A percentile compares a stretch with the other conserved stretches of the same genome.
Evolutionary conservation across 2,797 vertebrate genomes (phyloP).

Genomic region (Atherinosoma microstoma): DNA sequence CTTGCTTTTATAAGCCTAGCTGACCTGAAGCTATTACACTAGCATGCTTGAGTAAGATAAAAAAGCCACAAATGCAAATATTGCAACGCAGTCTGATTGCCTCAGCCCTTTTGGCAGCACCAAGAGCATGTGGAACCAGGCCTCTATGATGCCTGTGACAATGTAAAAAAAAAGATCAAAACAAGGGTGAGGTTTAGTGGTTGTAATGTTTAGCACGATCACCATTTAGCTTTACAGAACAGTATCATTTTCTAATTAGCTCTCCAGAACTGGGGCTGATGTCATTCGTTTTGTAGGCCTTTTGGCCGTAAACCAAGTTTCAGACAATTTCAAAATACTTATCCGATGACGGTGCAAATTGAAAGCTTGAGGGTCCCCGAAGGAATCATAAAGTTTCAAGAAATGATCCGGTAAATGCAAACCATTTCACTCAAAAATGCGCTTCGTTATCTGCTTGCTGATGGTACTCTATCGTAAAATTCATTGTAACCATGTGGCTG

Average conservation of each 20-base stretch:
- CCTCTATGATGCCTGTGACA: constrained; percentile 33
- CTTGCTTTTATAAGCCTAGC: constrained; percentile 65
- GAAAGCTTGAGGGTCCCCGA: neutral
- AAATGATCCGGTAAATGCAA: neutral
- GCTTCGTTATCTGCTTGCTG: neutral
- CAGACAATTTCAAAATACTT: neutral
- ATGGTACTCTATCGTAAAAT: neutral
- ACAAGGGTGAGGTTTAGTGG: constrained; percentile 6
- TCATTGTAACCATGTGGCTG: neutral
- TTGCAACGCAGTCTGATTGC: constrained; percentile 15
- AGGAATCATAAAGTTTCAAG: neutral
- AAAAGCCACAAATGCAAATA: constrained; percentile 16
- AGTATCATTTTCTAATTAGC: neutral
- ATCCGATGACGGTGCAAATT: constrained; percentile 3
- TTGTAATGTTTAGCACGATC: neutral
- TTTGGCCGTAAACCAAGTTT: neutral
- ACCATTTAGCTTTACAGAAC: neutral
- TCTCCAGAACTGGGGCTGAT: constrained; percentile 1
- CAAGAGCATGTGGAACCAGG: constrained; percentile 38
- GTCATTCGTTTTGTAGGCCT: neutral
- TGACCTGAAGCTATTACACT: constrained; percentile 39
- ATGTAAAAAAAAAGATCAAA: constrained; percentile 46
- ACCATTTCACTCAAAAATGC: neutral
- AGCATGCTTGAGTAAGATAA: constrained; percentile 35
- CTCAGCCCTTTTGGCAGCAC: constrained; percentile 46